Evolutionary conservation across 2,888 invertebrate genomes (phyloP).

Genomic region (Calephelis perditalis): DNA sequence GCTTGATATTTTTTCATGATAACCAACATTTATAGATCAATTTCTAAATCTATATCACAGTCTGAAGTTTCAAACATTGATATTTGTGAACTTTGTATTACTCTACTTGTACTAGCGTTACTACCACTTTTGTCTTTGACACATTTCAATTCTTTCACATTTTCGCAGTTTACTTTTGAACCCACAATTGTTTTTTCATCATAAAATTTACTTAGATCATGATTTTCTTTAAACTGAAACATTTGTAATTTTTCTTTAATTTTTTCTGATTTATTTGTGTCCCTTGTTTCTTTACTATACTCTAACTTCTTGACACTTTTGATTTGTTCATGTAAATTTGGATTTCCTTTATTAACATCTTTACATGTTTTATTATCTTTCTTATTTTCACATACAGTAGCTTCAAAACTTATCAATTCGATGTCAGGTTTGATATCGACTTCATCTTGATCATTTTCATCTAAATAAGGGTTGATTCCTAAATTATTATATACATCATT

Average conservation of each 20-base stretch:
- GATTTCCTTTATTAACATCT: constrained; percentile 3
- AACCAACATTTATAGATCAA: constrained; percentile 38
- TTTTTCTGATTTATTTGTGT: constrained; percentile 26
- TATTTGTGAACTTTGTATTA: constrained; percentile 51
- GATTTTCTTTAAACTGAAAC: constrained; percentile 51
- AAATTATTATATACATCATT: constrained; percentile 61
- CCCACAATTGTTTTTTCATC: constrained; percentile 33
- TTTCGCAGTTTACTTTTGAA: constrained; percentile 24
- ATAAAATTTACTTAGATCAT: constrained; percentile 52
- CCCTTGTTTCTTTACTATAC: not conserved
- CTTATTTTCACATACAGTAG: constrained; percentile 2
- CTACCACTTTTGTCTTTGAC: constrained; percentile 32
- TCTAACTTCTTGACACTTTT: not conserved
- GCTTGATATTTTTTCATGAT: constrained; percentile 27
- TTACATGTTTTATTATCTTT: constrained; percentile 15
- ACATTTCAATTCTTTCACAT: constrained; percentile 34
- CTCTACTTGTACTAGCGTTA: constrained; percentile 27
- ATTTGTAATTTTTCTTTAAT: constrained; percentile 50
- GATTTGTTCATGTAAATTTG: not conserved
- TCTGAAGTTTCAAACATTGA: constrained; percentile 73
- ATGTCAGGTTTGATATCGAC: constrained; percentile 14
- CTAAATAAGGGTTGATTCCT: constrained; percentile 48
- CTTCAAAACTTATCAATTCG: not conserved
- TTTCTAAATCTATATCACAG: constrained; percentile 73
- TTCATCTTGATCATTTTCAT: constrained; percentile 21